A percentile compares a stretch with the other conserved stretches of the same genome.
These are phyloP conservation scores for Abramis brama DNA, from an alignment of 2,113 vertebrate genomes.

Conservation along the genomic window DNA sequence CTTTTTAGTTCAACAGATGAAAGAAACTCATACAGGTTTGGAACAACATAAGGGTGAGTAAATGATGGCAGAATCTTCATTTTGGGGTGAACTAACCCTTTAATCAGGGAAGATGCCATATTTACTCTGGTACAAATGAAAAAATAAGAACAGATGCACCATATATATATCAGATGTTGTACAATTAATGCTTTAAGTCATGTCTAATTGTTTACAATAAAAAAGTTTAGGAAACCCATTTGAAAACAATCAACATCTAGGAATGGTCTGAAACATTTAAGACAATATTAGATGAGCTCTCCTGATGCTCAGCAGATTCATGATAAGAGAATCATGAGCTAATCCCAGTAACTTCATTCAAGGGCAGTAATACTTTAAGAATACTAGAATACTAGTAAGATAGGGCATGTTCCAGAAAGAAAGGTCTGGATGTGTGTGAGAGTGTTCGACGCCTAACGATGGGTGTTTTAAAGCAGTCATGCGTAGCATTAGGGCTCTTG, in stretches of 20 bases:
- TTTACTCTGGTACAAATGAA: not conserved
- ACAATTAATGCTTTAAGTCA: not conserved
- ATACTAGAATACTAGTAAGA: conserved; percentile 20
- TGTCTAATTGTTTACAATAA: not conserved
- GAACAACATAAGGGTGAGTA: too few relatives aligned
- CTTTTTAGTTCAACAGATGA: too few relatives aligned
- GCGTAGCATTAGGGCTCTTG: conserved; percentile 29
- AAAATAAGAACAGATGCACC: not conserved
- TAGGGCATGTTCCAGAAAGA: not conserved
- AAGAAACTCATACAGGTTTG: too few relatives aligned
- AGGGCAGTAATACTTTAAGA: not conserved
- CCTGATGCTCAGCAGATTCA: conserved; percentile 27
- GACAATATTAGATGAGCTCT: not conserved
- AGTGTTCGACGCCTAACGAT: not conserved
- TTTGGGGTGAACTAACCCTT: too few relatives aligned
- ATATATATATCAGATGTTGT: not conserved
- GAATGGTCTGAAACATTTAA: conserved; percentile 26
- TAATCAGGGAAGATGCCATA: not conserved
- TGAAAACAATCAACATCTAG: not conserved
- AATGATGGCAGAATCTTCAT: too few relatives aligned
- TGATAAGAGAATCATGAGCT: conserved; percentile 6
- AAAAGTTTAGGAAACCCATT: not conserved
- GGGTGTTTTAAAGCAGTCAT: conserved; percentile 42
- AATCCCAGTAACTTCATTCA: not conserved
- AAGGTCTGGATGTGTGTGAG: conserved; percentile 11